Percentiles rank a stretch among this genome's conserved stretches.
phyloP scores from a whole-genome alignment of 1,140 invertebrate genomes.

The Frieseomelitta varia region DNA sequence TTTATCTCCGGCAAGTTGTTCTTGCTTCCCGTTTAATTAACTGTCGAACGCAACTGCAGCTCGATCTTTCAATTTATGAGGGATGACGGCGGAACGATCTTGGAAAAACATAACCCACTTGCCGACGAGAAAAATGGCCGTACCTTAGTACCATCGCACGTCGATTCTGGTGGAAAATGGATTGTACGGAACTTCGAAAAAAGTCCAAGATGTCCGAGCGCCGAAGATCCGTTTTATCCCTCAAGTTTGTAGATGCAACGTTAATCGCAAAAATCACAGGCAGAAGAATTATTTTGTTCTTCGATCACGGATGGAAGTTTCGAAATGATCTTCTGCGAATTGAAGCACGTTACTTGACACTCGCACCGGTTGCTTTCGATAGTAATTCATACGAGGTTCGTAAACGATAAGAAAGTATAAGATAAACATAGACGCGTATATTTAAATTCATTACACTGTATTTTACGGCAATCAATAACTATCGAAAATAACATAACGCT shows the following conservation, averaged over 20 bases:
- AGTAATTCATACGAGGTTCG: too few species aligned
- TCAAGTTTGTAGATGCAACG: too few species aligned
- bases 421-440: too few species aligned
- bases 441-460: too few species aligned
- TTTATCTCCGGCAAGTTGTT: slow-evolving; percentile 43
- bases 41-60: slow-evolving; percentile 57
- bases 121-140: slow-evolving; percentile 12
- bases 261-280: neutral
- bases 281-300: neutral
- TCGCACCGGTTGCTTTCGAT: too few species aligned
- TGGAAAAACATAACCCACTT: slow-evolving; percentile 49
- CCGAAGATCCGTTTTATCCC: neutral
- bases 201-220: neutral
- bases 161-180: slow-evolving; percentile 32
- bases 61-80: slow-evolving; percentile 59
- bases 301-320: neutral
- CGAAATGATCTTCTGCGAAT: neutral
- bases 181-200: neutral
- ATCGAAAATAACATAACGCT: too few species aligned
- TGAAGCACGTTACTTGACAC: neutral
- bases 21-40: slow-evolving; percentile 60
- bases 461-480: too few species aligned
- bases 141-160: slow-evolving; percentile 22
- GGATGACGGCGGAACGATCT: neutral
- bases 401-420: too few species aligned